phyloP scores from a whole-genome alignment of 1,140 invertebrate genomes.

The Bursaphelenchus mucronatus region DNA sequence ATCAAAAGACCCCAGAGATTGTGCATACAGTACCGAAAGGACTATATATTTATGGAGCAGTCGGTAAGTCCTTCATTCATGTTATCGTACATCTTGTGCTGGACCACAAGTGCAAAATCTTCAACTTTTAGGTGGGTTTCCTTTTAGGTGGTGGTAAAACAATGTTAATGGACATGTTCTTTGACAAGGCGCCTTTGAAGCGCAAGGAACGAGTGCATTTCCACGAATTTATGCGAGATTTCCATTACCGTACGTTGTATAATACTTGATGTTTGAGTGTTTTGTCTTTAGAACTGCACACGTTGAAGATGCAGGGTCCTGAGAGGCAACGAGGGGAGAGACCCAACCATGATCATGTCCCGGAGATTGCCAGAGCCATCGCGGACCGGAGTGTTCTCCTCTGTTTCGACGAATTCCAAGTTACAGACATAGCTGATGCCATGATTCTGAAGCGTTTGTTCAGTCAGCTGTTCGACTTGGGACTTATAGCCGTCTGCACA shows the following conservation, averaged over 20 bases:
- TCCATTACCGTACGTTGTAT: constrained; percentile 68
- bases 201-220: constrained; percentile 84
- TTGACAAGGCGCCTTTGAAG: constrained; percentile 69
- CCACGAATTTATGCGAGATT: constrained; percentile 92
- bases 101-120: too few relatives aligned
- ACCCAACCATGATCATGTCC: constrained; percentile 85
- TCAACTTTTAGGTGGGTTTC: too few relatives aligned
- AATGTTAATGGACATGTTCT: constrained; percentile 98
- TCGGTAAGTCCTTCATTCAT: constrained; percentile 54
- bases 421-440: constrained; percentile 95
- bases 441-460: constrained; percentile 95
- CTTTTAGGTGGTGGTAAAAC: constrained; percentile 81
- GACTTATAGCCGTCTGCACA: constrained; percentile 87
- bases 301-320: constrained; percentile 48
- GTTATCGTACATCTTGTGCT: too few relatives aligned
- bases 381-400: constrained; percentile 80
- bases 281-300: constrained; percentile 63
- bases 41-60: constrained; percentile 66
- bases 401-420: constrained; percentile 99
- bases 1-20: constrained; percentile 2
- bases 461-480: constrained; percentile 83
- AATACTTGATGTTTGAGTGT: too few relatives aligned
- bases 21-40: constrained; percentile 58
- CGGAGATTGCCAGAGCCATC: constrained; percentile 82
- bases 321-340: constrained; percentile 63